Evolutionary conservation across 2,113 vertebrate genomes (phyloP).

Genomic region (Oceanodroma tethys): DNA sequence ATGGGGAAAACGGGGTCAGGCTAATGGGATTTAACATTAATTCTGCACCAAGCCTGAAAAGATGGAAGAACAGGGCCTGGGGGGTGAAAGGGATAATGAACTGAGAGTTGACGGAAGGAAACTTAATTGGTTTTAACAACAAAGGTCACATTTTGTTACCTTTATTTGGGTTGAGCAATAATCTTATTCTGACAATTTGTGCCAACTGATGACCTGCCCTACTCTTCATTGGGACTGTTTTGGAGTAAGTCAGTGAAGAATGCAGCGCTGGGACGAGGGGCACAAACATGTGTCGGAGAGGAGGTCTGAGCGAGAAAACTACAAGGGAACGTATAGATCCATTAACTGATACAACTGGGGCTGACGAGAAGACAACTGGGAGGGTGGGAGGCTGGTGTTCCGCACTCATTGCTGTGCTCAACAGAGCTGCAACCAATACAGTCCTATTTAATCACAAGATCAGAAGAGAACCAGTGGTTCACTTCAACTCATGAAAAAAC

Average conservation of each 20-base stretch:
- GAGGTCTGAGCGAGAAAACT: not conserved
- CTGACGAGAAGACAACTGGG: not conserved
- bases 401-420: not conserved
- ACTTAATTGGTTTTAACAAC: constrained; percentile 50
- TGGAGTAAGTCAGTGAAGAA: not conserved
- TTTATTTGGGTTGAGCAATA: constrained; percentile 14
- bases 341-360: not conserved
- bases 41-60: constrained; percentile 20
- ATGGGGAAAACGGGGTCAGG: not conserved
- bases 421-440: not conserved
- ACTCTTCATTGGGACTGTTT: not conserved
- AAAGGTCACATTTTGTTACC: constrained; percentile 45
- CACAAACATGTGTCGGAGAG: not conserved
- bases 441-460: not conserved
- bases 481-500: not conserved
- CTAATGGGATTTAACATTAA: constrained; percentile 51
- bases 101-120: constrained; percentile 34
- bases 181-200: constrained; percentile 6
- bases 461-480: not conserved
- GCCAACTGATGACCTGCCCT: not conserved
- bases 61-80: constrained; percentile 25
- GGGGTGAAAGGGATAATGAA: constrained; percentile 51
- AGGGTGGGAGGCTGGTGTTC: not conserved
- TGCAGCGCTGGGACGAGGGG: not conserved
- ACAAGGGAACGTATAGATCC: fast-evolving